Base-by-base conservation (phyloP, 2,797 vertebrate genomes). In the Eutrigla gurnardus region DNA sequence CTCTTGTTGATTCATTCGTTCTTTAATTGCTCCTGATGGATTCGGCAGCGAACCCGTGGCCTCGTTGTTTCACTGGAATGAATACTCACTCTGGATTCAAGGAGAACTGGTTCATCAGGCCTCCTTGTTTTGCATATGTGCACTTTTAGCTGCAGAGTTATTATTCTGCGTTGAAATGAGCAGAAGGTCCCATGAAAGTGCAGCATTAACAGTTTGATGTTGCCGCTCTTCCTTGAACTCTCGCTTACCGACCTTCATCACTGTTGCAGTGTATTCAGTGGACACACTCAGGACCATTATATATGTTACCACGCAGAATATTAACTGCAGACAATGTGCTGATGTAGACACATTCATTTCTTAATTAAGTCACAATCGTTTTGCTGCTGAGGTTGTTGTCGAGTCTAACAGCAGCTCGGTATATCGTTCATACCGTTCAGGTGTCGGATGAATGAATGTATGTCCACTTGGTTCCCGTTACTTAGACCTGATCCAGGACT, bases 21-120 rank as follows among this genome's bases (percentile, higher is more conserved):
- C 25, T 25, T 25, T 25, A 25, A 25, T 25, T 25, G 25, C 25
- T 25, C 25, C 25, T 25, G 25, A 25, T 25, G 25, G 25, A 25
- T 25, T 25, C 25, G 25, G 25, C 25, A 25, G 25, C 25, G 25
- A 25, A 25, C 25, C 25, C 25, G 25, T 25, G 25, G 25, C 25
- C 25, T 25, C 25, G 25, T 25, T 25, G 69, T 65, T 73, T 62
- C 77, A 54, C 81, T 78, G 4, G 75, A 80, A 84, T 75, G 82
- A 86, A 87, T 82, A 77, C 70, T 80, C 66, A 64, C 82, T 87
- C 73, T 18, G 57, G 81, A 88, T 86, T 87, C 86, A 86, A 87
- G 84, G 84, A 47, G 83, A 86, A 74, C 49, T n/a, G 73, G 72
- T 73, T 86, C 84, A 81, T 86, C 84, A 68, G 4, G 78, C 49